phyloP scores from a whole-genome alignment of 2,113 vertebrate species.

The Nycticebus coucang region DNA sequence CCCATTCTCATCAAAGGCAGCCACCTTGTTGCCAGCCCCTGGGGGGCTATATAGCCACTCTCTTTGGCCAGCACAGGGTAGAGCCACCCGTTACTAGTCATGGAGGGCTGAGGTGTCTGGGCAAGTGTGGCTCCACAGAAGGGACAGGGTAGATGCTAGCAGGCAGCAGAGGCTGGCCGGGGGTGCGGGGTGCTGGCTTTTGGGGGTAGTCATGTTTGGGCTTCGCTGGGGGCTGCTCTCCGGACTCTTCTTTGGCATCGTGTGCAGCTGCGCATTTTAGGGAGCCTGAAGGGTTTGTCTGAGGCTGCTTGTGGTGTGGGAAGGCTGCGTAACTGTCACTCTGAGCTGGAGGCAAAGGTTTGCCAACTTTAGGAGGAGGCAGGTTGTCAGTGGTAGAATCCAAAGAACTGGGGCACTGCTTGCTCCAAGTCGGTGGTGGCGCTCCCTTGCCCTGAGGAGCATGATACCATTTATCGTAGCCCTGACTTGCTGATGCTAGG shows the following conservation, averaged over 20 bases:
- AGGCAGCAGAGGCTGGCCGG: constrained; percentile 89
- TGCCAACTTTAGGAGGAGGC: constrained; percentile 81
- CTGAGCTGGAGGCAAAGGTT: constrained; percentile 90
- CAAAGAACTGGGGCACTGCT: constrained; percentile 81
- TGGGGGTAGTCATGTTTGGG: constrained; percentile 89
- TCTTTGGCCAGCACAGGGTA: constrained; percentile 92
- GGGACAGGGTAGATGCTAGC: constrained; percentile 90
- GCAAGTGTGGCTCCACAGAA: constrained; percentile 92
- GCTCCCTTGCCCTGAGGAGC: constrained; percentile 83
- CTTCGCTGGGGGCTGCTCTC: constrained; percentile 92
- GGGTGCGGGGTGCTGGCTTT: constrained; percentile 83
- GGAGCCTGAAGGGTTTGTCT: constrained; percentile 81
- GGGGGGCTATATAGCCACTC: constrained; percentile 79
- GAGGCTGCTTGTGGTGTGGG: constrained; percentile 91
- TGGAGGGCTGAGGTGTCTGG: constrained; percentile 87
- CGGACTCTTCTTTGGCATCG: constrained; percentile 92
- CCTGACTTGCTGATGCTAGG: constrained; percentile 67
- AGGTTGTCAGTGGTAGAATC: constrained; percentile 80
- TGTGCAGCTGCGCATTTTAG: constrained; percentile 90
- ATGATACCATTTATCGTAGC: constrained; percentile 76
- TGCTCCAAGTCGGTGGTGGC: constrained; percentile 81
- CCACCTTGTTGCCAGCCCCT: constrained; percentile 45
- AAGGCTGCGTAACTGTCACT: constrained; percentile 94
- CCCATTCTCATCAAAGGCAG: constrained; percentile 84
- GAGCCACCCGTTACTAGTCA: constrained; percentile 79